phyloP scores from a whole-genome alignment of 2,888 invertebrate species.

The Spodoptera picta region DNA sequence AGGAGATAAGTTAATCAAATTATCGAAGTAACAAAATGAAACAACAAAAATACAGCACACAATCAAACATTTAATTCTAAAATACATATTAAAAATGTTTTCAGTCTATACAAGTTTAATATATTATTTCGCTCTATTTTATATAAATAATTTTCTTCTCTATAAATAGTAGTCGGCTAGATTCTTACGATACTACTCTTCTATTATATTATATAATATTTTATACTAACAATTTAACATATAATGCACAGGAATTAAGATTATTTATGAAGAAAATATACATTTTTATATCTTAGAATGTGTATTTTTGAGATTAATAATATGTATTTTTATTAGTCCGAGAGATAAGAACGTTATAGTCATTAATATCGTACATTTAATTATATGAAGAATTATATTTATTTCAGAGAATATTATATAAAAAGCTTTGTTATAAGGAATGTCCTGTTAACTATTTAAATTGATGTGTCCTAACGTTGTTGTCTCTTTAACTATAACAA shows the following conservation, averaged over 20 bases:
- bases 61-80: conserved; percentile 70
- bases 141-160: conserved; percentile 61
- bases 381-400: conserved; percentile 4
- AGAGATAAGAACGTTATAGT: conserved; percentile 41
- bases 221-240: conserved; percentile 44
- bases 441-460: conserved; percentile 9
- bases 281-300: conserved; percentile 6
- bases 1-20: no score
- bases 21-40: conserved; percentile 29
- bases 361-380: conserved; percentile 1
- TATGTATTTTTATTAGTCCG: conserved; percentile 45
- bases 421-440: conserved; percentile 34
- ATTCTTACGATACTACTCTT: conserved; percentile 45
- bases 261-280: conserved; percentile 17
- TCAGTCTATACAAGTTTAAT: conserved; percentile 69
- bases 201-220: conserved; percentile 1
- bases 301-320: conserved; percentile 37
- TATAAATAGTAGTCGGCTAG: conserved; percentile 56
- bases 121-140: conserved; percentile 65
- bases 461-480: conserved; percentile 28
- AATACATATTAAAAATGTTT: conserved; percentile 63
- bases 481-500: conserved; percentile 35
- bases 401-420: conserved; percentile 16
- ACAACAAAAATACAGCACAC: conserved; percentile 57
- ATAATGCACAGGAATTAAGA: conserved; percentile 38